Evolutionary conservation across 2,113 vertebrate species (phyloP).

Genomic region (Bungarus multicinctus): DNA sequence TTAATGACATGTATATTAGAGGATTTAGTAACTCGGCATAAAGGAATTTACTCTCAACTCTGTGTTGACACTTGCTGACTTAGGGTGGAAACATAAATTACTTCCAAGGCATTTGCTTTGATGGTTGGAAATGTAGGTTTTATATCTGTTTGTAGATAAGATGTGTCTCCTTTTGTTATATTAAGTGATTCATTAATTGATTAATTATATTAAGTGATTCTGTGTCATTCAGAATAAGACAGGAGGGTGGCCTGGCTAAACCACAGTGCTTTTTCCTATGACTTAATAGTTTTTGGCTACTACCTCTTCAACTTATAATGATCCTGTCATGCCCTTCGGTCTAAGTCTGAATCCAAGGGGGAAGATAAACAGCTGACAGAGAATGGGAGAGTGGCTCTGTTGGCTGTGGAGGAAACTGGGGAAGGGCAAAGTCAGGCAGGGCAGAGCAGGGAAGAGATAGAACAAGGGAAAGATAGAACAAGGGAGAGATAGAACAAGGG

Average conservation of each 20-base stretch:
- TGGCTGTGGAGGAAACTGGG: too few species aligned
- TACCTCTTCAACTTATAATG: background rate
- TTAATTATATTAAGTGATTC: conserved; percentile 50
- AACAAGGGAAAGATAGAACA: too few species aligned
- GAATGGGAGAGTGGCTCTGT: too few species aligned
- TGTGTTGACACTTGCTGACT: conserved; percentile 43
- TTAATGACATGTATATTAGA: conserved; percentile 62
- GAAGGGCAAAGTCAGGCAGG: too few species aligned
- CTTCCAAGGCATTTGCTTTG: conserved; percentile 43
- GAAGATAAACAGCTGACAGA: too few species aligned
- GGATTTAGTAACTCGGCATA: conserved; percentile 56
- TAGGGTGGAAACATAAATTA: conserved; percentile 57
- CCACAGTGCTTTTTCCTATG: background rate
- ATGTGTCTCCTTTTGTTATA: conserved; percentile 49
- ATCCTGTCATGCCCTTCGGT: too few species aligned
- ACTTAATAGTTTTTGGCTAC: background rate
- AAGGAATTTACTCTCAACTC: conserved; percentile 64
- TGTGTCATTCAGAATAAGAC: conserved; percentile 29
- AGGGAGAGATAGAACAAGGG: too few species aligned
- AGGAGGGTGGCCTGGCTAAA: background rate
- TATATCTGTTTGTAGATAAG: conserved; percentile 47
- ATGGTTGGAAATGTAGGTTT: conserved; percentile 41
- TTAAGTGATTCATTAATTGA: conserved; percentile 43
- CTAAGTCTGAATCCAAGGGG: too few species aligned
- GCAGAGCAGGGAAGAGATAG: too few species aligned